Evolutionary conservation across 2,113 vertebrate species (phyloP).

Genomic region (Prolemur simus): DNA sequence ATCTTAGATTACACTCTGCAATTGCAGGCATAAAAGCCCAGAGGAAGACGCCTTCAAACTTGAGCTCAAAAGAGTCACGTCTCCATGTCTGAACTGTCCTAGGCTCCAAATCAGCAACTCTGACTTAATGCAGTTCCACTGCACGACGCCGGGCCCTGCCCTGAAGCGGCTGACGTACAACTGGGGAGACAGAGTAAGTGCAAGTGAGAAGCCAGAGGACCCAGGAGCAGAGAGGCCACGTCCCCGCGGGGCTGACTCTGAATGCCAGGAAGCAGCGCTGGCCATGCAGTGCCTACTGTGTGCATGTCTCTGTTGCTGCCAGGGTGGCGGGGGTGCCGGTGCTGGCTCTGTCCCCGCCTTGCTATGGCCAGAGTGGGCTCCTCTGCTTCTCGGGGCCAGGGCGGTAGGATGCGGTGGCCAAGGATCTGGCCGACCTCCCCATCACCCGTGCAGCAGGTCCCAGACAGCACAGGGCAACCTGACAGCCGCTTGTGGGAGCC

Average conservation of each 20-base stretch:
- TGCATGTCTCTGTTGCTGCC: accelerated
- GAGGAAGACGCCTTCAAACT: background rate
- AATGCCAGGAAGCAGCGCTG: background rate
- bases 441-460: accelerated
- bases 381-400: background rate
- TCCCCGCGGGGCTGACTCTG: no score
- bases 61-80: background rate
- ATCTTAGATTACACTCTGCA: background rate
- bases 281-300: background rate
- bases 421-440: background rate
- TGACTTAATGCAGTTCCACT: accelerated
- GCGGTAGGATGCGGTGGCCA: background rate
- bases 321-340: background rate
- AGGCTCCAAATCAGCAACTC: background rate
- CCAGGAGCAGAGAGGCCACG: background rate
- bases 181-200: background rate
- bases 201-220: background rate
- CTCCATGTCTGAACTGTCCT: accelerated
- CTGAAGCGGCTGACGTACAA: background rate
- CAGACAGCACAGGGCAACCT: background rate
- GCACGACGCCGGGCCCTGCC: background rate
- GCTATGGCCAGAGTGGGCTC: background rate
- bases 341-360: background rate
- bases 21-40: background rate
- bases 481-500: background rate